Evolutionary conservation across 2,113 vertebrate genomes (phyloP).

Genomic region (Passer montanus): DNA sequence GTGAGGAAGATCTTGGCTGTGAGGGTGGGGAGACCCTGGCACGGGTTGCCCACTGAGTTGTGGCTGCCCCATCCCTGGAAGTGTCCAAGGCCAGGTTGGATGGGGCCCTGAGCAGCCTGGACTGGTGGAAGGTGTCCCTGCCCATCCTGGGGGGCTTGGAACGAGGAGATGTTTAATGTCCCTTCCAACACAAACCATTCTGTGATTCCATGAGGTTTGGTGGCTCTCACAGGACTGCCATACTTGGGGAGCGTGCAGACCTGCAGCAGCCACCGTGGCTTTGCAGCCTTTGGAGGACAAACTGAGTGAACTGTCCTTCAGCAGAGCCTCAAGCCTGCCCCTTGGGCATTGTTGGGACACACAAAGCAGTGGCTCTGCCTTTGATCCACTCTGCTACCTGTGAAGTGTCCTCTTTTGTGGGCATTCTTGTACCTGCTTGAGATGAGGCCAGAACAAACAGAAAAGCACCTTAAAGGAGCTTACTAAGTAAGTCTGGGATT

Average conservation of each 20-base stretch:
- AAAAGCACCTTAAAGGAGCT: constrained; percentile 77
- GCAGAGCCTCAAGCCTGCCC: neutral
- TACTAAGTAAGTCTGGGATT: constrained; percentile 75
- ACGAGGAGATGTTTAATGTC: neutral
- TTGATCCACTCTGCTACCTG: constrained; percentile 67
- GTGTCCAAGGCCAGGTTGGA: neutral
- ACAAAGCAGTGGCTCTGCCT: constrained; percentile 30
- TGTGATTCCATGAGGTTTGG: neutral
- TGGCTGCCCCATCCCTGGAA: neutral
- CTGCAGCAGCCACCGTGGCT: neutral
- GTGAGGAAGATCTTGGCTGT: neutral
- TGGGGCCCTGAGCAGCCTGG: neutral
- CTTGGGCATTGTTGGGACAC: neutral
- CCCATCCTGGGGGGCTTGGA: fast-evolving
- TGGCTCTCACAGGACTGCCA: fast-evolving
- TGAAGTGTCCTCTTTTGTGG: constrained; percentile 68
- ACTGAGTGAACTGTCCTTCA: constrained; percentile 55
- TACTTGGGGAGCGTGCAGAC: neutral
- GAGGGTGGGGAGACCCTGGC: neutral
- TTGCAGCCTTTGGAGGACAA: neutral
- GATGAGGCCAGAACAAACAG: constrained; percentile 76
- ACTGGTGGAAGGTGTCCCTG: neutral
- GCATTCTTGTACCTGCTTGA: constrained; percentile 73
- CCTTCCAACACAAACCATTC: neutral
- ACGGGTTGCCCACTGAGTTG: fast-evolving